Percentiles rank a stretch among this genome's conserved stretches.
phyloP scores from a whole-genome alignment of 2,113 vertebrate genomes.

The Blennius ocellaris region DNA sequence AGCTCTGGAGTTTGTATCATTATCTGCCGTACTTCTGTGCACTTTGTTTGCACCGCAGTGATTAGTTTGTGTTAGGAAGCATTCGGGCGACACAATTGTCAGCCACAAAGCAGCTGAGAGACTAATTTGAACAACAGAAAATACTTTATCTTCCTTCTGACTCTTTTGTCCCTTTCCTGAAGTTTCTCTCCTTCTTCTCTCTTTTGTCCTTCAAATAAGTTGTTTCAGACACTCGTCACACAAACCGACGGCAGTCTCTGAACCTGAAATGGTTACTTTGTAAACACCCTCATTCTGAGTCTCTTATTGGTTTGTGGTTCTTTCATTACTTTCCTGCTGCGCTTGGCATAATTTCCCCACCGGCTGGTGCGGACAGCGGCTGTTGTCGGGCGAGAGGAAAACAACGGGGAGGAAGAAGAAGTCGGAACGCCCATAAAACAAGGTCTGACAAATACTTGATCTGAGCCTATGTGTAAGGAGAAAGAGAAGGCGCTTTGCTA shows the following conservation, averaged over 20 bases:
- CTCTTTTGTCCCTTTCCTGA: too few species aligned
- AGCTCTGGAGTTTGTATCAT: too few species aligned
- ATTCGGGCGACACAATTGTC: slow-evolving; percentile 86
- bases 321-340: slow-evolving; percentile 66
- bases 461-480: neutral
- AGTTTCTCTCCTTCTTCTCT: neutral
- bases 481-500: slow-evolving; percentile 23
- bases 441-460: slow-evolving; percentile 63
- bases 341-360: slow-evolving; percentile 61
- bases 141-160: neutral
- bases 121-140: slow-evolving; percentile 76
- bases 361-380: slow-evolving; percentile 27
- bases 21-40: too few species aligned
- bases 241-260: slow-evolving; percentile 36
- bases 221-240: slow-evolving; percentile 23
- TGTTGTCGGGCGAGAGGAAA: slow-evolving; percentile 48
- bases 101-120: slow-evolving; percentile 78
- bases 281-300: slow-evolving; percentile 45
- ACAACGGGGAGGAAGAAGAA: slow-evolving; percentile 56
- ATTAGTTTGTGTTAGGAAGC: slow-evolving; percentile 84
- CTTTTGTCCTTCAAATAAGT: slow-evolving; percentile 19
- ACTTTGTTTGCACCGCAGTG: too few species aligned
- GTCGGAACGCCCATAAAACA: slow-evolving; percentile 54
- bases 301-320: slow-evolving; percentile 52
- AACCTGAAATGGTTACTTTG: slow-evolving; percentile 58